Conservation (phyloP, 2,797 vertebrate genomes). For the Psittacula echo region DNA sequence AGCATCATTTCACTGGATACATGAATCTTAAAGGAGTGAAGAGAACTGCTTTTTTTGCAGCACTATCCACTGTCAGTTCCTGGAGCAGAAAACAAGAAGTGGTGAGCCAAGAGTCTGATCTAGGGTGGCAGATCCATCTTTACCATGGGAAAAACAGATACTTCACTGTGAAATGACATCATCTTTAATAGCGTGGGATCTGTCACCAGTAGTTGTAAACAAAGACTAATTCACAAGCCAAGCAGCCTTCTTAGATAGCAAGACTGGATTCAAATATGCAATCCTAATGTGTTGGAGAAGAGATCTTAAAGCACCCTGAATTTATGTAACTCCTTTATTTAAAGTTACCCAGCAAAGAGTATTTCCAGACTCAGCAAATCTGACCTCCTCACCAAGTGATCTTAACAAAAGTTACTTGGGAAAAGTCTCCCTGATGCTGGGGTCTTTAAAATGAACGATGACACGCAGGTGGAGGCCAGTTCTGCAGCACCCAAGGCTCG, state of each 20-base stretch:
- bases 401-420: neutral
- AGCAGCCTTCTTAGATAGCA: slow-evolving; percentile 1
- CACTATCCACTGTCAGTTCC: neutral
- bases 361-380: neutral
- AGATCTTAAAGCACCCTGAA: neutral
- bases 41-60: neutral
- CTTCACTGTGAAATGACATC: slow-evolving; percentile 32
- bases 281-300: neutral
- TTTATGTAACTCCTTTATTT: neutral
- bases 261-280: neutral
- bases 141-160: slow-evolving; percentile 51
- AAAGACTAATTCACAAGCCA: slow-evolving; percentile 48
- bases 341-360: neutral
- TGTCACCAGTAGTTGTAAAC: slow-evolving; percentile 35
- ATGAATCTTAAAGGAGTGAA: neutral
- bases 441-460: neutral
- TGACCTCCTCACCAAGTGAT: neutral
- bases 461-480: neutral
- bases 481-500: neutral
- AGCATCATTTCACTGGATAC: neutral
- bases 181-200: slow-evolving; percentile 47
- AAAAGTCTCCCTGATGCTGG: neutral
- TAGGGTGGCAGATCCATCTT: slow-evolving; percentile 37
- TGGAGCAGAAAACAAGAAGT: slow-evolving; percentile 29
- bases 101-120: slow-evolving; percentile 42